Evolutionary conservation across 2,888 invertebrate species (phyloP).

Genomic region (Phania funesta): DNA sequence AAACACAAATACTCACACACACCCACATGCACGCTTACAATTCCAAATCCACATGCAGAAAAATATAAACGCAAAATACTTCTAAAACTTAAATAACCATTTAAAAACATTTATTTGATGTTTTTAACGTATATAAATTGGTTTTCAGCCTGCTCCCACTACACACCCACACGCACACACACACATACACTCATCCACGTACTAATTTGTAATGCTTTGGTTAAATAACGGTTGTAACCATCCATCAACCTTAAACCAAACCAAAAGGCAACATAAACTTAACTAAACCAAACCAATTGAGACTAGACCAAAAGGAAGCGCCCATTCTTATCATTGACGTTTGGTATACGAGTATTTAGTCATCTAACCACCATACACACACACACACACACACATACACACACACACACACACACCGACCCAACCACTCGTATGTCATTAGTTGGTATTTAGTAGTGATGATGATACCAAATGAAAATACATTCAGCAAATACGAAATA

Average conservation of each 20-base stretch:
- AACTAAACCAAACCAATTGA: constrained; percentile 27
- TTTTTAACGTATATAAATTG: constrained; percentile 1
- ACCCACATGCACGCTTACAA: background rate
- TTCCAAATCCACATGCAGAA: background rate
- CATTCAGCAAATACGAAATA: constrained; percentile 2
- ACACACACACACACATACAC: background rate
- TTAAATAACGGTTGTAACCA: constrained; percentile 4
- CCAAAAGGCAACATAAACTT: background rate
- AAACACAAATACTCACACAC: background rate
- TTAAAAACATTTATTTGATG: constrained; percentile 24
- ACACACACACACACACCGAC: background rate
- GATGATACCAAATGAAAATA: constrained; percentile 26
- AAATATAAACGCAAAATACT: background rate
- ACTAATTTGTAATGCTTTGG: constrained; percentile 8
- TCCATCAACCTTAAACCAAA: constrained; percentile 10
- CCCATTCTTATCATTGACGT: background rate
- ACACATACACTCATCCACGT: background rate
- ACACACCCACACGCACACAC: background rate
- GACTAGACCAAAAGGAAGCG: background rate
- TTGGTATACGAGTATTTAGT: background rate
- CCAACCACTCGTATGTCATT: constrained; percentile 34
- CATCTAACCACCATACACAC: background rate
- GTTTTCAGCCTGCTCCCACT: background rate
- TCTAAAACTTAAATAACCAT: background rate
- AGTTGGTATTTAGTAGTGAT: constrained; percentile 31